A percentile compares a stretch with the other conserved stretches of the same genome.
Evolutionary conservation across 2,797 vertebrate genomes (phyloP).

Genomic region (Parauchenoglanis ngamensis): DNA sequence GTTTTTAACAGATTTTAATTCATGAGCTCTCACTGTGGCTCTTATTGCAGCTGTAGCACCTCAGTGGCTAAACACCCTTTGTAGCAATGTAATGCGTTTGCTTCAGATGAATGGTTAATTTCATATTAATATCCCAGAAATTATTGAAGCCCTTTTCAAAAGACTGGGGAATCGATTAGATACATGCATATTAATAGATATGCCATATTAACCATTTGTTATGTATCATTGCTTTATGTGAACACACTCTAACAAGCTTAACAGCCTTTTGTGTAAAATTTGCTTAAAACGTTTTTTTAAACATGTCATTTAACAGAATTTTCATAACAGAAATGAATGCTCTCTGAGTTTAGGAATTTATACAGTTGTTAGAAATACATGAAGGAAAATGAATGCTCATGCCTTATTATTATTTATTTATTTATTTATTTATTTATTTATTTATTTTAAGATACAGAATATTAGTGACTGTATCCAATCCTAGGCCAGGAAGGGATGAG

Average conservation of each 20-base stretch:
- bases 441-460: not conserved
- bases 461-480: conserved; percentile 15
- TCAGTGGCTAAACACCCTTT: conserved; percentile 72
- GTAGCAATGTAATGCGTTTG: conserved; percentile 70
- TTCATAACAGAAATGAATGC: conserved; percentile 39
- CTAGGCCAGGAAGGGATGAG: conserved; percentile 17
- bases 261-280: conserved; percentile 4
- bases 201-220: conserved; percentile 36
- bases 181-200: conserved; percentile 19
- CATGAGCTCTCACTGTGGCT: conserved; percentile 77
- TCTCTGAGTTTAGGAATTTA: not conserved
- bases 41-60: conserved; percentile 69
- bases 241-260: conserved; percentile 28
- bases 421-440: too few species aligned
- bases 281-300: conserved; percentile 34
- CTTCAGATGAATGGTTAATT: conserved; percentile 69
- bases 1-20: conserved; percentile 78
- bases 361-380: not conserved
- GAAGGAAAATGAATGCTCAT: not conserved
- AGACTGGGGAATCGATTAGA: conserved; percentile 62
- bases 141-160: conserved; percentile 66
- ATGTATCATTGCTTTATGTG: conserved; percentile 8
- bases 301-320: conserved; percentile 53
- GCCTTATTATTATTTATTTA: too few species aligned
- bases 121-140: conserved; percentile 70